phyloP scores from a whole-genome alignment of 1,140 invertebrate genomes.

The Globodera rostochiensis region DNA sequence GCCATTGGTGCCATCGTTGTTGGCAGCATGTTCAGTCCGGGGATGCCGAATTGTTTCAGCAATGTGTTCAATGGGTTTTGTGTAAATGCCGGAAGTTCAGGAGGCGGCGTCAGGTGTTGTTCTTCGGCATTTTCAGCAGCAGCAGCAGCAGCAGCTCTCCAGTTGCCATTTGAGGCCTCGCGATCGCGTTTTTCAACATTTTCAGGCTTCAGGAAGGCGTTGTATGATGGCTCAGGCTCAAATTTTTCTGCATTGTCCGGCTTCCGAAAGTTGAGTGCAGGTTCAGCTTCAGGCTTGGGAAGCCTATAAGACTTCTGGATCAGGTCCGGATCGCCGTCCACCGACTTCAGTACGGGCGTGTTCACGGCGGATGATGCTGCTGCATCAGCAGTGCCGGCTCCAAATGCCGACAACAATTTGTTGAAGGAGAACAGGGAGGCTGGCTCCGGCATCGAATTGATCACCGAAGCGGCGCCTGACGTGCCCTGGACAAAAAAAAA shows the following conservation, averaged over 20 bases:
- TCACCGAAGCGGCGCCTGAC: neutral
- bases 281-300: neutral
- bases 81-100: constrained; percentile 9
- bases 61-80: constrained; percentile 23
- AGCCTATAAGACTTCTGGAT: neutral
- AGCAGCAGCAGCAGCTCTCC: too few relatives aligned
- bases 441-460: constrained; percentile 8
- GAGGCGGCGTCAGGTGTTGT: constrained; percentile 17
- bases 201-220: too few relatives aligned
- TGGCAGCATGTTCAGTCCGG: constrained; percentile 2
- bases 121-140: neutral
- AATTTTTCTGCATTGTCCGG: neutral
- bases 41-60: constrained; percentile 24
- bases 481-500: too few relatives aligned
- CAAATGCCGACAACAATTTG: constrained; percentile 23
- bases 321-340: constrained; percentile 2
- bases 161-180: neutral
- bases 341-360: neutral
- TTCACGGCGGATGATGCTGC: neutral
- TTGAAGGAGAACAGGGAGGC: constrained; percentile 9
- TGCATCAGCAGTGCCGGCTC: neutral
- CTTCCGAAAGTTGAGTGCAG: neutral
- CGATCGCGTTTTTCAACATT: neutral
- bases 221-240: neutral
- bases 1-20: neutral